Base-by-base conservation (phyloP, 2,797 vertebrate genomes). In the Steatocranus sp. region DNA sequence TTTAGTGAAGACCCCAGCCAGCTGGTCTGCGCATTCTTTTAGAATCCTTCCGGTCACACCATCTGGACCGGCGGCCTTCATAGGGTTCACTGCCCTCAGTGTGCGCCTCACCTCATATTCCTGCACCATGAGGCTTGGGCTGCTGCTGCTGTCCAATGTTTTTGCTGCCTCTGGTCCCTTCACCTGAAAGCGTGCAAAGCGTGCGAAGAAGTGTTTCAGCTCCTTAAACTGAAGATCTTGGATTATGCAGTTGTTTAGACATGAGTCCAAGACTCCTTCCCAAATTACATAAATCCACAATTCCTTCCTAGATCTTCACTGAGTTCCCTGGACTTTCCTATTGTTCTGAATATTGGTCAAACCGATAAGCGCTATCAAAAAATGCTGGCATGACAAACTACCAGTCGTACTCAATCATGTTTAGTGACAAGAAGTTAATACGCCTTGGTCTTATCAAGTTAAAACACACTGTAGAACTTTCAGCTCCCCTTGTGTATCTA, bases 351-450 rank as follows among this genome's bases (percentile, higher is more conserved):
- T n/a, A 61, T 61, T 61, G 56, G 56, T n/a, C 56, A 61, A 61
- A 7, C 17, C 0, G 4, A 61, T 34, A 61, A 58, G 10, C 0
- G 0, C 30, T 58, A 18, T 58, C 10, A n/a, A 58, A 58, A 32
- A 32, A 61, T 34, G 56, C 17, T 61, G 30, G 56, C 17, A 61
- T 32, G 56, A 61, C 3, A 61, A 61, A 34, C 56, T 61, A 61
- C 30, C 10, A 34, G 56, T 61, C 5, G 2, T 61, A 34, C 9
- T 61, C 0, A 61, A n/a, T 36, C 56, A 61, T 61, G 30, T n/a
- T n/a, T 27, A 61, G 56, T 36, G 32, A 61, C 56, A 61, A 36
- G 30, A 61, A 1, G 56, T 61, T 61, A 34, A 61, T n/a, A 61
- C 6, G 32, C 56, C 6, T 61, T 5, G 56, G 32, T n/a, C 56